Percentiles rank a stretch among this genome's conserved stretches.
These are phyloP conservation scores for Anthrax anthrax DNA, from an alignment of 2,888 invertebrate genomes.

Conservation along the genomic window DNA sequence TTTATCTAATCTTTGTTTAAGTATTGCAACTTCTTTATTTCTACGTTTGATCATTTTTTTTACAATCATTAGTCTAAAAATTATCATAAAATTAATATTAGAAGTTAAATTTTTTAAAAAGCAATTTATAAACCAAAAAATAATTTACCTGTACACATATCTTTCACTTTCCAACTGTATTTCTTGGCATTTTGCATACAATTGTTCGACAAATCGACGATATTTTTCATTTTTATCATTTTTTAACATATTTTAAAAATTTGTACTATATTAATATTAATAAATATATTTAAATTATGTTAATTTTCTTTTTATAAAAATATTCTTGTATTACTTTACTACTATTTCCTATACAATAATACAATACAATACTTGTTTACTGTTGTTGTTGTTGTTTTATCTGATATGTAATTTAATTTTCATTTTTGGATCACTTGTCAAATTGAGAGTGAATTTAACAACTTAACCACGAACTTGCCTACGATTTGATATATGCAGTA, in stretches of 20 bases:
- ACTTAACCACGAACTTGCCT: too few species aligned
- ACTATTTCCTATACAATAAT: too few species aligned
- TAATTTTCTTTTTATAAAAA: too few species aligned
- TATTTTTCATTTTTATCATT: constrained; percentile 22
- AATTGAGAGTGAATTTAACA: too few species aligned
- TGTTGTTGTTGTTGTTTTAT: too few species aligned
- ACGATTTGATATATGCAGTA: too few species aligned
- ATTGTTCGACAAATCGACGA: constrained; percentile 24
- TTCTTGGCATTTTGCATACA: constrained; percentile 25
- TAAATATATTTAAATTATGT: too few species aligned
- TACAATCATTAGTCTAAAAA: constrained; percentile 24
- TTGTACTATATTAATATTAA: too few species aligned
- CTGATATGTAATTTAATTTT: too few species aligned
- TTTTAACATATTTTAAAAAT: background rate
- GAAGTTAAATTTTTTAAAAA: background rate
- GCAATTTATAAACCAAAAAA: background rate
- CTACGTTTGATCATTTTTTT: constrained; percentile 27
- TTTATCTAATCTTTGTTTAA: constrained; percentile 27
- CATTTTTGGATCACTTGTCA: too few species aligned
- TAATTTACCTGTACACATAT: constrained; percentile 25
- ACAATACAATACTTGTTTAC: too few species aligned
- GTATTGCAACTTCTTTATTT: constrained; percentile 24
- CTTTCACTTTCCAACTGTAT: constrained; percentile 31
- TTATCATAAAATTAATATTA: background rate
- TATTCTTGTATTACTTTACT: too few species aligned